Evolutionary conservation across 1,140 invertebrate genomes (phyloP).

Genomic region (Pseudomyrmex sp.): DNA sequence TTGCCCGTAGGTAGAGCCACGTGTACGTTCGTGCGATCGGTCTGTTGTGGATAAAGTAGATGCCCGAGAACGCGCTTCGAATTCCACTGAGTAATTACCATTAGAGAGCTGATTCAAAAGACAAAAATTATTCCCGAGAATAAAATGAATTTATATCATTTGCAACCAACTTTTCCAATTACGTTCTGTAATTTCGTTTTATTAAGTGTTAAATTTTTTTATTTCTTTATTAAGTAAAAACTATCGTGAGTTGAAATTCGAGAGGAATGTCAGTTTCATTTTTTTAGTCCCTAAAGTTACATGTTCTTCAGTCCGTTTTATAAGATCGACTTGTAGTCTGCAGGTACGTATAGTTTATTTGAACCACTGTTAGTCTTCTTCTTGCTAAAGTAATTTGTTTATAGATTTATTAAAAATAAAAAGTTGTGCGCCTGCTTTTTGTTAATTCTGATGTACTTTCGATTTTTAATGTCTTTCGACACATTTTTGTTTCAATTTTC

Average conservation of each 20-base stretch:
- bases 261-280: too few species aligned
- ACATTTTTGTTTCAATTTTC: neutral
- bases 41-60: slow-evolving; percentile 70
- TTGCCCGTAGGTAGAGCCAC: slow-evolving; percentile 62
- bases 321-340: too few species aligned
- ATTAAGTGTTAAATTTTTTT: too few species aligned
- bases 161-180: neutral
- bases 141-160: neutral
- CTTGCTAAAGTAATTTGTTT: neutral
- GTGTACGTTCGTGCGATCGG: neutral
- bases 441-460: neutral
- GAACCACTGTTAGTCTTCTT: too few species aligned
- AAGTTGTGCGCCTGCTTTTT: too few species aligned
- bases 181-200: neutral
- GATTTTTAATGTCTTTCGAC: neutral
- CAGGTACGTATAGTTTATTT: too few species aligned
- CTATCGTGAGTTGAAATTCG: too few species aligned
- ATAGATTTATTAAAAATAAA: neutral
- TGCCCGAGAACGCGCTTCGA: neutral
- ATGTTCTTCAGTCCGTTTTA: too few species aligned
- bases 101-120: neutral
- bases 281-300: too few species aligned
- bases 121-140: neutral
- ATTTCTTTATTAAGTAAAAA: too few species aligned
- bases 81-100: too few species aligned